These are phyloP conservation scores for Vulpes ferrilata DNA, from an alignment of 2,113 vertebrate species.

Conservation along the genomic window DNA sequence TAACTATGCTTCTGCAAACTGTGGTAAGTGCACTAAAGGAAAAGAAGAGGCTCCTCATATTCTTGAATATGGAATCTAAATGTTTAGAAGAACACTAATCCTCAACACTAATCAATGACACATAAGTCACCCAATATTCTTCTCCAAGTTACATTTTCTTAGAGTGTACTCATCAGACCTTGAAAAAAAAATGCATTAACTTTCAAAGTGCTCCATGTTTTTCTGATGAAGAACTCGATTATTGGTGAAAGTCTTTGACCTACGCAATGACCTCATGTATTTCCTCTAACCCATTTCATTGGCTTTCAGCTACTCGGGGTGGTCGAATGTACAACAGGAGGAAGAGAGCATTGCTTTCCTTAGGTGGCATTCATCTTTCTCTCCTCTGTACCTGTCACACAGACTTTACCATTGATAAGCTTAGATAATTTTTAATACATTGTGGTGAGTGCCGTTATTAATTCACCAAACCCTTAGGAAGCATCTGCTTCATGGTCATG, in stretches of 20 bases:
- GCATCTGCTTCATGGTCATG: not conserved
- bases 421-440: conserved; percentile 23
- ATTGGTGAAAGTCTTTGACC: not conserved
- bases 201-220: not conserved
- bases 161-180: not conserved
- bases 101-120: not conserved
- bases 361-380: not conserved
- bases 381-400: not conserved
- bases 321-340: not conserved
- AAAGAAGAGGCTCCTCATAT: not conserved
- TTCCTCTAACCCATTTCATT: not conserved
- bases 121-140: not conserved
- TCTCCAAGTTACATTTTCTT: conserved; percentile 22
- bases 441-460: not conserved
- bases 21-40: not conserved
- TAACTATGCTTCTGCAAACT: not conserved
- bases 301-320: not conserved
- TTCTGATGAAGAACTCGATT: conserved; percentile 37
- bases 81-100: not conserved
- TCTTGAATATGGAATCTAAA: not conserved
- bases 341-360: not conserved
- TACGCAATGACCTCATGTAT: not conserved
- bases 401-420: not conserved
- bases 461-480: not conserved
- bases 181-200: not conserved